Evolutionary conservation across 2,797 vertebrate species (phyloP), one percentile per base, ranked within the genome.

Genomic region (Hyperoplus lanceolatus): DNA sequence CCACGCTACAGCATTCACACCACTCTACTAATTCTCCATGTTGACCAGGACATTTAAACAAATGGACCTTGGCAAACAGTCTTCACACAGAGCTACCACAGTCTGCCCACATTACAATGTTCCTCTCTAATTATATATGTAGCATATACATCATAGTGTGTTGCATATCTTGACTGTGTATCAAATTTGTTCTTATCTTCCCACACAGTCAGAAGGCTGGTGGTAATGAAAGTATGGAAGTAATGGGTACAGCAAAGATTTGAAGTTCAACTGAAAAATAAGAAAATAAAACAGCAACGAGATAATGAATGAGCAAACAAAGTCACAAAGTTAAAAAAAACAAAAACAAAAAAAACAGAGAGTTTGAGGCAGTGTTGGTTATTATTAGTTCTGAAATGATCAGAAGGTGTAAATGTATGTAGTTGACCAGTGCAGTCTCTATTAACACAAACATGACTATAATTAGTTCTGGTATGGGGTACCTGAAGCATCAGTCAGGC

Each of bases 211-310:
- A 55, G 54, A 54, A 16, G 46, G 8, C 29, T 51, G 5, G 10
- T 62, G 12, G 15, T 70, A 38, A 39, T 71, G 13, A 61, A n/a
- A n/a, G 5, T 61, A 39, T 49, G 12, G 64, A 60, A 73, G 5
- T 58, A 16, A 53, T 42, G 2, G 3, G 3, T 48, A 57, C 60
- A 53, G 3, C 9, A 53, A 29, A 29, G 18, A 8, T 70, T 63
- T 15, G 39, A 1, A n/a, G 18, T 49, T 38, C 12, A 4, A 41
- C 14, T 15, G 8, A 51, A 39, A 63, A 58, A 36, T 16, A 38
- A 43, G 38, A 63, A 16, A 41, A 36, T 43, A 38, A 8, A 46
- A 29, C 29, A 29, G 29, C 29, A 29, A 29, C 3, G 29, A 29
- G 29, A 29, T 29, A 29, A 29, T 29, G 29, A 29, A 29, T 12